phyloP scores from a whole-genome alignment of 1,140 invertebrate species.

The Portunus trituberculatus region DNA sequence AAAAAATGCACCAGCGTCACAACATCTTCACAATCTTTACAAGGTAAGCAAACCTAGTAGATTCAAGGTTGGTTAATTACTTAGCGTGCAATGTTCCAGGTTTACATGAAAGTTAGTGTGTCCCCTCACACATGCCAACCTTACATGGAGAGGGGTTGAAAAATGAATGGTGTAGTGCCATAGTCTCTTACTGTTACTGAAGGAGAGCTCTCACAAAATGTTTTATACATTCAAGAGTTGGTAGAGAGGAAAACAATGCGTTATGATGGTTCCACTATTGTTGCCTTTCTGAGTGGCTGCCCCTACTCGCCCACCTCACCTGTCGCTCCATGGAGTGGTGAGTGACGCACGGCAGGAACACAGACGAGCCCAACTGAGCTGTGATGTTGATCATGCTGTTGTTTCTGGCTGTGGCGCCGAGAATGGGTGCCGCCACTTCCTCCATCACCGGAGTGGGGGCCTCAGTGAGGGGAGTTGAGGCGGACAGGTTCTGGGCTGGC shows the following conservation, averaged over 20 bases:
- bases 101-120: no score
- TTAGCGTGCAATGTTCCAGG: no score
- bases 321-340: slow-evolving; percentile 63
- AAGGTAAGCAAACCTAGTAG: no score
- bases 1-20: no score
- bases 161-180: no score
- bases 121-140: no score
- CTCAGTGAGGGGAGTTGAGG: not conserved
- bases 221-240: not conserved
- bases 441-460: not conserved
- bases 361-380: slow-evolving; percentile 46
- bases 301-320: not conserved
- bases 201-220: not conserved
- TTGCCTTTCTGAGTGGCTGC: not conserved
- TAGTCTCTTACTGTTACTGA: not conserved
- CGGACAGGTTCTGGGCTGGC: not conserved
- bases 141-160: no score
- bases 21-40: no score
- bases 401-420: slow-evolving; percentile 28
- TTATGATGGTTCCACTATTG: not conserved
- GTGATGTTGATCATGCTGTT: slow-evolving; percentile 57
- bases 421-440: not conserved
- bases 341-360: slow-evolving; percentile 53
- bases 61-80: no score
- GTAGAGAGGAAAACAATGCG: not conserved